These are phyloP conservation scores for Petrolisthes manimaculis DNA, from an alignment of 2,888 invertebrate species.

Conservation along the genomic window DNA sequence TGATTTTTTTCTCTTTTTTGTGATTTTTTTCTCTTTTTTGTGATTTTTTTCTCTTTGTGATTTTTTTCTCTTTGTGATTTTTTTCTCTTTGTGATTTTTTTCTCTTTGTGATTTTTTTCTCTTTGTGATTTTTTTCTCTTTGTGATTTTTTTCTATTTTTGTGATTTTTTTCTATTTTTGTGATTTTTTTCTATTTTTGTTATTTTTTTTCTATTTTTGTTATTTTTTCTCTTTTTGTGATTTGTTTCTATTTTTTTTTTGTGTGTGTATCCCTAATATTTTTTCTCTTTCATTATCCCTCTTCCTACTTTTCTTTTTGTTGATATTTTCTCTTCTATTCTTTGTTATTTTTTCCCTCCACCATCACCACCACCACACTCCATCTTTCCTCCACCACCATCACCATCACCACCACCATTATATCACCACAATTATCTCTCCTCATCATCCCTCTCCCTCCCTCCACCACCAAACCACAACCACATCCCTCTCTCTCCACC, in stretches of 20 bases:
- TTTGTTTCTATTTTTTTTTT: too few relatives aligned
- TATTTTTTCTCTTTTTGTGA: not conserved
- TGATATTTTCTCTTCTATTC: not conserved
- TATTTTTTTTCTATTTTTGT: not conserved
- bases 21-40: not conserved
- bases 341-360: not conserved
- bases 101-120: too few relatives aligned
- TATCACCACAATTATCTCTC: not conserved
- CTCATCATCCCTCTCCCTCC: not conserved
- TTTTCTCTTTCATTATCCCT: not conserved
- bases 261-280: too few relatives aligned
- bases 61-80: not conserved
- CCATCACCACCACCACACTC: not conserved
- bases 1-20: not conserved
- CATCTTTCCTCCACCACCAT: not conserved
- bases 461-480: too few relatives aligned
- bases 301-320: not conserved
- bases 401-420: not conserved
- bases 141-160: too few relatives aligned
- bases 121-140: too few relatives aligned
- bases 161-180: too few relatives aligned
- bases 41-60: not conserved
- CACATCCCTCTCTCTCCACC: not conserved
- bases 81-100: too few relatives aligned
- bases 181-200: too few relatives aligned